Percentiles rank a stretch among this genome's conserved stretches.
These are phyloP conservation scores for Capitella teleta DNA, from an alignment of 1,140 invertebrate species.

Conservation along the genomic window DNA sequence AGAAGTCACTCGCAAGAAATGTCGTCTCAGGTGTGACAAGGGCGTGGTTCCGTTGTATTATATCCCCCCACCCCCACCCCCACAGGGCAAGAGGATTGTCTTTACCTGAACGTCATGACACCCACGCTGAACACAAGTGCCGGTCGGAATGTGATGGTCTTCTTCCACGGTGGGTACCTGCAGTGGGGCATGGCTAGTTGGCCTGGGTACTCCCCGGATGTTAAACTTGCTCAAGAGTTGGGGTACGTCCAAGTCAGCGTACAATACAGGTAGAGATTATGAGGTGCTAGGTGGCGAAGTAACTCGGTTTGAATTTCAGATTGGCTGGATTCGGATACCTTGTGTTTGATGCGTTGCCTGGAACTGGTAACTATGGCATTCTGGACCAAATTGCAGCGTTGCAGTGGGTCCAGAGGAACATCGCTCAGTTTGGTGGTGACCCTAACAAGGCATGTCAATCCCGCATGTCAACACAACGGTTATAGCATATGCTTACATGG, in stretches of 20 bases:
- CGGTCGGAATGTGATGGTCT: conserved; percentile 5
- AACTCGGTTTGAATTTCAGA: conserved; percentile 1
- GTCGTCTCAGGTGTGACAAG: no score
- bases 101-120: conserved; percentile 11
- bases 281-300: background rate
- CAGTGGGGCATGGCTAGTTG: background rate
- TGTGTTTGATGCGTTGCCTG: background rate
- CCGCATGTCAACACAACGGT: background rate
- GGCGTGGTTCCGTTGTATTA: conserved; percentile 1
- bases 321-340: conserved; percentile 4
- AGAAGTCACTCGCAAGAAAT: no score
- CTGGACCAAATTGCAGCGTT: conserved; percentile 49
- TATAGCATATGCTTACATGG: background rate
- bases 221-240: background rate
- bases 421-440: conserved; percentile 24
- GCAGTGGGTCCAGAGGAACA: conserved; percentile 52
- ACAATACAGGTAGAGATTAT: background rate
- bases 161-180: conserved; percentile 9
- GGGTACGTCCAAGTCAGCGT: background rate
- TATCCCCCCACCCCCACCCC: background rate
- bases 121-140: background rate
- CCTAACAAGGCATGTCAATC: conserved; percentile 6
- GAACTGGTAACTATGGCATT: conserved; percentile 5
- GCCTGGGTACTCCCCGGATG: background rate
- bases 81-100: conserved; percentile 8